phyloP scores from a whole-genome alignment of 2,113 vertebrate species.

The Lampris incognitus region DNA sequence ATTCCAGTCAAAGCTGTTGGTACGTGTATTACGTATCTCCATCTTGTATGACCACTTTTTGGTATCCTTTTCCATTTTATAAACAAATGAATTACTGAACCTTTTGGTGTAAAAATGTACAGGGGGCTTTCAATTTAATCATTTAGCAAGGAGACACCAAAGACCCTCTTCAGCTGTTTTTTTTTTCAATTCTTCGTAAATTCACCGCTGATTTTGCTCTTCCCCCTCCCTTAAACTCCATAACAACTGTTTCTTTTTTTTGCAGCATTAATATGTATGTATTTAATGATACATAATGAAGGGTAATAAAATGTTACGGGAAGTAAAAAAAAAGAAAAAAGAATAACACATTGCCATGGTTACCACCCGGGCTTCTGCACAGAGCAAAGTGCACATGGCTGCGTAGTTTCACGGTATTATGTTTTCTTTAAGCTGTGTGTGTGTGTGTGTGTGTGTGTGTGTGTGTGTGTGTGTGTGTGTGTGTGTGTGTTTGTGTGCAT shows the following conservation, averaged over 20 bases:
- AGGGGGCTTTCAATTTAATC: slow-evolving; percentile 59
- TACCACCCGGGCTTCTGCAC: slow-evolving; percentile 88
- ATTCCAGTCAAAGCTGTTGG: slow-evolving; percentile 49
- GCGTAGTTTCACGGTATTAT: slow-evolving; percentile 90
- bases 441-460: slow-evolving; percentile 56
- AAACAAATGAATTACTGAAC: slow-evolving; percentile 60
- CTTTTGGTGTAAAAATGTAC: slow-evolving; percentile 61
- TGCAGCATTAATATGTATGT: slow-evolving; percentile 94
- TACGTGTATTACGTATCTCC: slow-evolving; percentile 46
- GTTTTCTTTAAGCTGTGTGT: slow-evolving; percentile 88
- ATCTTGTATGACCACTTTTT: slow-evolving; percentile 44
- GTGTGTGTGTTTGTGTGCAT: slow-evolving; percentile 10
- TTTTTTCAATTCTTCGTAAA: slow-evolving; percentile 71
- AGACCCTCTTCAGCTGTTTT: slow-evolving; percentile 76
- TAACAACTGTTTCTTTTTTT: slow-evolving; percentile 84
- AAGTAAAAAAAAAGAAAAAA: slow-evolving; percentile 86
- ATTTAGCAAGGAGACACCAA: slow-evolving; percentile 62
- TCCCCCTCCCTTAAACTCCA: slow-evolving; percentile 54
- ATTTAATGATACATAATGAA: slow-evolving; percentile 99
- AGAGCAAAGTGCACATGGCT: slow-evolving; percentile 90
- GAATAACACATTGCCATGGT: slow-evolving; percentile 89
- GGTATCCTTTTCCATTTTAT: slow-evolving; percentile 64
- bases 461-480: slow-evolving; percentile 48
- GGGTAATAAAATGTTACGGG: slow-evolving; percentile 92
- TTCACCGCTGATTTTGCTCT: slow-evolving; percentile 65